Evolutionary conservation across 2,113 vertebrate species (phyloP).

Genomic region (Trichechus manatus): DNA sequence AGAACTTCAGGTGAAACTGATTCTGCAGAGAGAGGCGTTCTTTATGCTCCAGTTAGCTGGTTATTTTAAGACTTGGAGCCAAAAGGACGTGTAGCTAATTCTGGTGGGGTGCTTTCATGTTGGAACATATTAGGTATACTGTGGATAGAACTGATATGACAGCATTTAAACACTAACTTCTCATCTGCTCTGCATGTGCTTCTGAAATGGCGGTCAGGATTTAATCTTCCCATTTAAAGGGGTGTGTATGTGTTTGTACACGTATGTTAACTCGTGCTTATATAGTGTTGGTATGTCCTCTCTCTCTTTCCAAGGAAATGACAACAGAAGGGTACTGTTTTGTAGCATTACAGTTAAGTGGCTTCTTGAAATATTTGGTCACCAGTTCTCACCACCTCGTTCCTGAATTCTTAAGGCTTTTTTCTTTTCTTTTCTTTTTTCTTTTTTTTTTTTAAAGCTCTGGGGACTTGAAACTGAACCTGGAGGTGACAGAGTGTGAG

Average conservation of each 20-base stretch:
- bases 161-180: background rate
- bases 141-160: background rate
- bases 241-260: background rate
- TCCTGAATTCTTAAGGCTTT: background rate
- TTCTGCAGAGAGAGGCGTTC: background rate
- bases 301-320: background rate
- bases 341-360: background rate
- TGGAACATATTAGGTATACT: background rate
- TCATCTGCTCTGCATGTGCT: background rate
- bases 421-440: no score
- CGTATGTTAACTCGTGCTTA: fast-evolving
- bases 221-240: background rate
- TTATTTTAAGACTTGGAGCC: constrained; percentile 6
- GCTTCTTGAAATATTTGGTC: background rate
- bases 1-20: background rate
- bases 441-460: background rate
- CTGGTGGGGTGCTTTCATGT: background rate
- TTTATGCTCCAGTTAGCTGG: background rate
- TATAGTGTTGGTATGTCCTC: background rate
- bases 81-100: background rate
- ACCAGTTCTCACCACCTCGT: background rate
- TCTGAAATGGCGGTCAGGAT: background rate
- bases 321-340: background rate
- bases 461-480: constrained; percentile 48
- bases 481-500: background rate